Evolutionary conservation across 2,113 vertebrate species (phyloP), one percentile per base, ranked within the genome.

Genomic region (Oncorhynchus nerka): DNA sequence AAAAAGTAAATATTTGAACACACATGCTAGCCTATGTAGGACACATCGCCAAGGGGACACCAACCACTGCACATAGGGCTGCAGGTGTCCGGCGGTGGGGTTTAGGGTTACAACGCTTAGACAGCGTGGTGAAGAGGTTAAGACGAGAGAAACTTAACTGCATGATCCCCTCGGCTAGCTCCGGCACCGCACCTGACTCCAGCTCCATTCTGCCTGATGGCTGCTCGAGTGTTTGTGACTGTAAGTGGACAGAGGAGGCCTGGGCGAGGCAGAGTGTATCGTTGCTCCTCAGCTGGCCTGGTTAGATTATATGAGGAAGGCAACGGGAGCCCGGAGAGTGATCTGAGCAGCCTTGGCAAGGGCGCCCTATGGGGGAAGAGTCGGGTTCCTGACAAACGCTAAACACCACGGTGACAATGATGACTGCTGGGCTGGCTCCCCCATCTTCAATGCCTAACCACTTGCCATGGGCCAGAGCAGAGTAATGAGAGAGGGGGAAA

Each of bases 61-160:
- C 51, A 19, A 13, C 51, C 12, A 55, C 12, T 1, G 12, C 49
- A 51, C 49, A 51, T 16, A 55, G 49, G 12, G 51, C 16, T 55
- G 51, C 51, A 55, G 51, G 39, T 39, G 39, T 51, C 12, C 15
- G 26, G 64, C 82, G 39, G 39, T 39, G 9, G 39, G 39, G 39
- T 9, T 80, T 84, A 71, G 72, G 39, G 82, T 85, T 83, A 77
- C 86, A 73, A 5, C 62, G 69, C 76, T 70, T 70, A 67, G 76
- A 73, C 79, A 76, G 81, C 70, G 9, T 8, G 4, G 39, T 45
- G 9, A 45, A 45, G 39, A 45, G 39, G 74, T 16, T 12, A 68
- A 84, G 78, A 77, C 69, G 62, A 82, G 81, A 32, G 69, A 80
- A 84, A 94, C 93, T 94, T 94, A 94, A 94, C 93, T 94, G 93